phyloP scores from a whole-genome alignment of 2,888 invertebrate species.

The Cantharis rustica region DNA sequence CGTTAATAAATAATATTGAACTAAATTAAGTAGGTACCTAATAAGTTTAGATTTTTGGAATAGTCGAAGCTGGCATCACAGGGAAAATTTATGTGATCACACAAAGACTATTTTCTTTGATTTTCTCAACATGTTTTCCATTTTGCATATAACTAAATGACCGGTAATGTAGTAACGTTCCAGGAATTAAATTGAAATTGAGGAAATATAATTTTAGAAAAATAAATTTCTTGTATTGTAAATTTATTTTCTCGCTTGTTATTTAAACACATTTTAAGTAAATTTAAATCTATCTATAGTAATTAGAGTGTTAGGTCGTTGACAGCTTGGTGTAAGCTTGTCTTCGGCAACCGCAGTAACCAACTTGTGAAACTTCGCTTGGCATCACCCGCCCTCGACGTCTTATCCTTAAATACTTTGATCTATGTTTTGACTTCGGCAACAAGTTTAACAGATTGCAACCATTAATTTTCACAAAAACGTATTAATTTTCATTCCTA shows the following conservation, averaged over 20 bases:
- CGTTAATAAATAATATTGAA: not conserved
- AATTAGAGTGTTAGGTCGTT: constrained; percentile 35
- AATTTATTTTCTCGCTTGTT: not conserved
- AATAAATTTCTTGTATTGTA: not conserved
- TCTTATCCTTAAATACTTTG: constrained; percentile 35
- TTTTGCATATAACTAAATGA: too few relatives aligned
- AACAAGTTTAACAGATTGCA: constrained; percentile 35
- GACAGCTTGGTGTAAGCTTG: constrained; percentile 34
- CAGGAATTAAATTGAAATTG: too few relatives aligned
- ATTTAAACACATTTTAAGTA: constrained; percentile 9
- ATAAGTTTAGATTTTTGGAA: not conserved
- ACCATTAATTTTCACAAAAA: constrained; percentile 29
- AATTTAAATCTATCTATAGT: constrained; percentile 31
- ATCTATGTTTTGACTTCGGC: constrained; percentile 33
- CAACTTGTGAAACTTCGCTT: constrained; percentile 31
- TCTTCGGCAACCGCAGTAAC: constrained; percentile 28
- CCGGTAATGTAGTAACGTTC: not conserved
- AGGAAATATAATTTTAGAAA: not conserved
- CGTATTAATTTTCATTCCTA: constrained; percentile 21
- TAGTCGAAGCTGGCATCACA: not conserved
- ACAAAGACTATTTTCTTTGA: not conserved
- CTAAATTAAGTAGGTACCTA: not conserved
- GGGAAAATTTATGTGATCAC: not conserved
- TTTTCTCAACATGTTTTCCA: too few relatives aligned
- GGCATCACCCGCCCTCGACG: constrained; percentile 25